Conservation (phyloP, 1,140 invertebrate genomes). For the Trialeurodes vaporariorum region DNA sequence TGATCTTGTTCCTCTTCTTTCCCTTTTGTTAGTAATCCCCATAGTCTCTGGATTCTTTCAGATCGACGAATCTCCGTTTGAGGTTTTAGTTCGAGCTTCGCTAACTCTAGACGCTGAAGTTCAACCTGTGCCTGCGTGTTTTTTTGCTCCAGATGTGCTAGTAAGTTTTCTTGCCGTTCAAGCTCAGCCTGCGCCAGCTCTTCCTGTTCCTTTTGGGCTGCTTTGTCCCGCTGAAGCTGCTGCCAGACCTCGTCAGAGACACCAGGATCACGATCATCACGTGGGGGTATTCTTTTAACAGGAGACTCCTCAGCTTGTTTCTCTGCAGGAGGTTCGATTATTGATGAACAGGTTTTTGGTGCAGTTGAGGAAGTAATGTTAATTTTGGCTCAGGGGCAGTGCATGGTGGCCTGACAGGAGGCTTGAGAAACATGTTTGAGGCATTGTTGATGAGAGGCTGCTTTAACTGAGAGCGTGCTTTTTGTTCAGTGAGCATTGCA, state of each 20-base stretch:
- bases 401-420: too few species aligned
- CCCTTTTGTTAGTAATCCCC: too few species aligned
- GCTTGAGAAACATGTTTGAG: too few species aligned
- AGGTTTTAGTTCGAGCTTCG: not conserved
- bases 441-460: too few species aligned
- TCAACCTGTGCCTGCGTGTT: not conserved
- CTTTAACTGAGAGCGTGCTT: not conserved
- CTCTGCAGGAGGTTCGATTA: not conserved
- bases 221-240: not conserved
- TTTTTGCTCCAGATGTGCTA: not conserved
- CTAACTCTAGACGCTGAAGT: not conserved
- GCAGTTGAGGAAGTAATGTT: not conserved
- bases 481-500: not conserved
- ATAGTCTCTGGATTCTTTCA: too few species aligned
- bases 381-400: too few species aligned
- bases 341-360: not conserved
- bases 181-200: not conserved
- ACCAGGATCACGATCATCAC: not conserved
- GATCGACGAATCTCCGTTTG: not conserved
- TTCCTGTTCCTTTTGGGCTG: not conserved
- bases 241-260: not conserved
- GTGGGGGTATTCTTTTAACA: not conserved
- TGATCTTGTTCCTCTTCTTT: too few species aligned
- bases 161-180: not conserved
- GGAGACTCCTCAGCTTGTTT: not conserved